phyloP scores from a whole-genome alignment of 2,797 vertebrate species.

The Crocodylus rhombifer region DNA sequence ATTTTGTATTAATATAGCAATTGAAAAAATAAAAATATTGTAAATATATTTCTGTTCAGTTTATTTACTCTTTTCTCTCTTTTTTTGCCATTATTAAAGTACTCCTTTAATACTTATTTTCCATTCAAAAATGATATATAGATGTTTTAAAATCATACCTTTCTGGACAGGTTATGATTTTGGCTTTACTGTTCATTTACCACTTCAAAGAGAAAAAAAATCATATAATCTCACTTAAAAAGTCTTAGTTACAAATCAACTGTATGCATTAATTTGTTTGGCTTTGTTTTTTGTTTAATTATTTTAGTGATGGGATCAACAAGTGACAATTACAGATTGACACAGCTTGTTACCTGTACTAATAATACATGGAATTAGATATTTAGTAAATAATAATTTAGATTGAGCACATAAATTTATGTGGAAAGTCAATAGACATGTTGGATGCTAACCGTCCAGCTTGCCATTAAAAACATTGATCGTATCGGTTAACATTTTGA shows the following conservation, averaged over 20 bases:
- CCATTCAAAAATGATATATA: neutral
- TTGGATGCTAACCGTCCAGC: neutral
- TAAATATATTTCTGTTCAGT: too few relatives aligned
- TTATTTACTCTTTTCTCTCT: neutral
- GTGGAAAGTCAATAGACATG: constrained; percentile 38
- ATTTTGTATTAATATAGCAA: too few relatives aligned
- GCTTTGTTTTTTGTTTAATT: constrained; percentile 22
- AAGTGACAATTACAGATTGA: constrained; percentile 9
- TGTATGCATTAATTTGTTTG: constrained; percentile 22
- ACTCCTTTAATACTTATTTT: neutral
- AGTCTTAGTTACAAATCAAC: neutral
- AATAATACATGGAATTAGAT: neutral
- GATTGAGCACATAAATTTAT: constrained; percentile 24
- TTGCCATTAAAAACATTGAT: constrained; percentile 16
- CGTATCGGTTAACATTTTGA: constrained; percentile 17
- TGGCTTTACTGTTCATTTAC: neutral
- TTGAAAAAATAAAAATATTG: too few relatives aligned
- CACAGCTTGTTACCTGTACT: constrained; percentile 16
- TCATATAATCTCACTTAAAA: constrained; percentile 12
- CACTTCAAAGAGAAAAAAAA: neutral
- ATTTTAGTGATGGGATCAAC: constrained; percentile 19
- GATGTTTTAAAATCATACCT: neutral
- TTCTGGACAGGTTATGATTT: neutral
- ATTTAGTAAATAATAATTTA: neutral
- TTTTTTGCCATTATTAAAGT: rapidly evolving